These are phyloP conservation scores for Toxotes chatareus DNA, from an alignment of 2,113 vertebrate genomes.

Conservation along the genomic window DNA sequence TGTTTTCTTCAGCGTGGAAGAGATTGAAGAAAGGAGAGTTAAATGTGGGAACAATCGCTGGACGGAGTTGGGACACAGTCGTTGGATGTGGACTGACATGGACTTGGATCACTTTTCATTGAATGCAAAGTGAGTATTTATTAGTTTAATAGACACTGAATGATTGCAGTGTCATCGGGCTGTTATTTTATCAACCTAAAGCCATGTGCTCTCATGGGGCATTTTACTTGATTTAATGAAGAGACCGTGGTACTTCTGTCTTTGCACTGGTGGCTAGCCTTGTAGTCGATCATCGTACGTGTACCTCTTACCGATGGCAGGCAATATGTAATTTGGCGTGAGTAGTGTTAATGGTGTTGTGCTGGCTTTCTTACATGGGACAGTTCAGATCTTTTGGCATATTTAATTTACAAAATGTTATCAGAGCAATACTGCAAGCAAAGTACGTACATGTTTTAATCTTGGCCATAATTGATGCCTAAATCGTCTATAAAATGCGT, in stretches of 20 bases:
- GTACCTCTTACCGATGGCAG: constrained; percentile 16
- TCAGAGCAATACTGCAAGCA: constrained; percentile 34
- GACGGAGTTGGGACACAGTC: not conserved
- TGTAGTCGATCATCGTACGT: constrained; percentile 18
- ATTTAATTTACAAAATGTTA: not conserved
- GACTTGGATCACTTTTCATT: not conserved
- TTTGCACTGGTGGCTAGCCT: constrained; percentile 45
- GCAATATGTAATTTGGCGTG: constrained; percentile 9
- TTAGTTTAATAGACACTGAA: not conserved
- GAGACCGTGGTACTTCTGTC: constrained; percentile 35
- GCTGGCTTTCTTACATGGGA: not conserved
- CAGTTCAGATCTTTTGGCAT: not conserved
- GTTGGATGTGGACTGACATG: not conserved
- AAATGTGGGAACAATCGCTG: not conserved
- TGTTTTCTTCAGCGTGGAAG: not conserved
- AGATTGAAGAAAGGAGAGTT: not conserved
- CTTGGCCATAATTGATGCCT: not conserved
- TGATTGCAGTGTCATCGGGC: not conserved
- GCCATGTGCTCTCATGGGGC: constrained; percentile 23
- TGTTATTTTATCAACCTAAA: constrained; percentile 13
- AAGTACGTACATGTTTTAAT: constrained; percentile 1
- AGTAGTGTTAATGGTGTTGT: not conserved
- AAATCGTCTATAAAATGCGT: not conserved
- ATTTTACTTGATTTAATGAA: constrained; percentile 22
- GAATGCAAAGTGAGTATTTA: constrained; percentile 8